Evolutionary conservation across 1,140 invertebrate species (phyloP).

Genomic region (Zaprionus inermis): DNA sequence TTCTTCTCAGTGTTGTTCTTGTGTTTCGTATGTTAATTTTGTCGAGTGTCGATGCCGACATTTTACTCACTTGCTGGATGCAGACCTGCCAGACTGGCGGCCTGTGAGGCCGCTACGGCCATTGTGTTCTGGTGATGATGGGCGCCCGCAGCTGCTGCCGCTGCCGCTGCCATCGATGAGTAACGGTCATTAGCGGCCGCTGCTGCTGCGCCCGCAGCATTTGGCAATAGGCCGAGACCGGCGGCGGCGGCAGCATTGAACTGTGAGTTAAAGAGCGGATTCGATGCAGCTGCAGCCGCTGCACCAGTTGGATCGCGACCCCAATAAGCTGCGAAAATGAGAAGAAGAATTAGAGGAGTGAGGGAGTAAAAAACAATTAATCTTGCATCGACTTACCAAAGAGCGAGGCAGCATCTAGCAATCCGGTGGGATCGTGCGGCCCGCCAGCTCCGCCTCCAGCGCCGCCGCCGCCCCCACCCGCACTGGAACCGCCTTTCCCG

Average conservation of each 20-base stretch:
- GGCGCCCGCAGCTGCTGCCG: conserved; percentile 85
- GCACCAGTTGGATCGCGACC: conserved; percentile 86
- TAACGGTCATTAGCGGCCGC: conserved; percentile 72
- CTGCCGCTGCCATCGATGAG: conserved; percentile 79
- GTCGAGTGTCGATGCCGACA: conserved; percentile 60
- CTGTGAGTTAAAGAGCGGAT: conserved; percentile 83
- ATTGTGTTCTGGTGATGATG: conserved; percentile 90
- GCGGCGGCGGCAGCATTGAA: conserved; percentile 85
- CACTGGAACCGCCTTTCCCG: conserved; percentile 62
- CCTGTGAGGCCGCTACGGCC: conserved; percentile 92
- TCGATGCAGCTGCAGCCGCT: conserved; percentile 82
- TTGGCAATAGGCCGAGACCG: conserved; percentile 83
- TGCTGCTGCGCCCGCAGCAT: conserved; percentile 64
- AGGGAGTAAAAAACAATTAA: neutral
- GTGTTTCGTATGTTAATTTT: conserved; percentile 7
- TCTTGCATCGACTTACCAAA: conserved; percentile 85
- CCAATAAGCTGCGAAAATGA: conserved; percentile 87
- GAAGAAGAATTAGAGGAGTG: neutral
- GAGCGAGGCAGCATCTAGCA: conserved; percentile 88
- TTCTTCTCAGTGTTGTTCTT: neutral
- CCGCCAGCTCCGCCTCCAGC: conserved; percentile 51
- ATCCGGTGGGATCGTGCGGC: conserved; percentile 84
- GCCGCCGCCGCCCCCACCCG: conserved; percentile 52
- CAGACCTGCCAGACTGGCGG: conserved; percentile 89
- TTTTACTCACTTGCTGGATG: conserved; percentile 88